Percentiles rank a stretch among this genome's conserved stretches.
These are phyloP conservation scores for Phacellophora camtschatica DNA, from an alignment of 30 jellyfish, hydroid and myxozoan species.

Conservation along the genomic window DNA sequence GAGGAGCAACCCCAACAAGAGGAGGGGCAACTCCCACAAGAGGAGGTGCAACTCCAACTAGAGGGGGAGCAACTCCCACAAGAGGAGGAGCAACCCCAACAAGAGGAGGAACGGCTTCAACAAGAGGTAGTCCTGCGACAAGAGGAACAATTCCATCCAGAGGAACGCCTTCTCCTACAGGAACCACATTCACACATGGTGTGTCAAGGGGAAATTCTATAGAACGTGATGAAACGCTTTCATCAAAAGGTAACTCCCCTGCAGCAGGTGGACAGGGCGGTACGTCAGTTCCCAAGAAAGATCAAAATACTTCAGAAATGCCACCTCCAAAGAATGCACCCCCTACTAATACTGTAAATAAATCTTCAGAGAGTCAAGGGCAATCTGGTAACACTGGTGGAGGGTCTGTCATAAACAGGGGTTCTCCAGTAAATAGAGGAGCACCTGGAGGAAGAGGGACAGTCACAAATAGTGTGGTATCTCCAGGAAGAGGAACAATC, in stretches of 20 bases:
- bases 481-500: constrained; percentile 13
- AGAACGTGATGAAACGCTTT: no score
- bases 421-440: constrained; percentile 12
- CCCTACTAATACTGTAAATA: no score
- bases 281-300: no score
- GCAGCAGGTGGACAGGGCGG: no score
- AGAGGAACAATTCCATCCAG: neutral
- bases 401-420: neutral
- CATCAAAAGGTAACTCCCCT: no score
- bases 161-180: neutral
- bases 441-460: constrained; percentile 18
- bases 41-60: neutral
- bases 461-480: neutral
- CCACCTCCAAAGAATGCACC: no score
- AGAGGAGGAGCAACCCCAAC: neutral
- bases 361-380: no score
- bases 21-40: constrained; percentile 20
- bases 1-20: constrained; percentile 41
- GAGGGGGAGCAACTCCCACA: neutral
- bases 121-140: neutral
- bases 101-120: neutral
- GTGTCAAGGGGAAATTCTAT: no score
- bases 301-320: no score
- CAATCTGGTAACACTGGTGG: no score
- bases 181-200: neutral